A percentile compares a stretch with the other conserved stretches of the same genome.
Conservation (phyloP, 2,113 vertebrate species). For the Tricholaema leucomelas region DNA sequence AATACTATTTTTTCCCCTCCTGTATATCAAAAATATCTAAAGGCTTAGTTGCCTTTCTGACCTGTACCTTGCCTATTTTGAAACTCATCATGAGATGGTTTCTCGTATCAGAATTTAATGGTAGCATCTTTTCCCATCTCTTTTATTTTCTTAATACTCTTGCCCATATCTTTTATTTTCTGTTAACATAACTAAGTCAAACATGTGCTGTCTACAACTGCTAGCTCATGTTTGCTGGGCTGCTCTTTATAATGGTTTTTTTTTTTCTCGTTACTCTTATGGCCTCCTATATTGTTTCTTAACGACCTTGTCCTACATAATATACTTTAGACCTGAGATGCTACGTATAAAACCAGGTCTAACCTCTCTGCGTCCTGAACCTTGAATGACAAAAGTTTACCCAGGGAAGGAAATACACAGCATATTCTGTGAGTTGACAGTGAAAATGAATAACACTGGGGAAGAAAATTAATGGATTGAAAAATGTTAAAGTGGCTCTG, state of each 20-base stretch:
- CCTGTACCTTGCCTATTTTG: not conserved
- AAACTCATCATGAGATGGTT: not conserved
- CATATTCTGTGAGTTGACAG: not conserved
- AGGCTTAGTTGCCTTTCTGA: not conserved
- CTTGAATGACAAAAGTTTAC: not conserved
- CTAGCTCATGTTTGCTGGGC: not conserved
- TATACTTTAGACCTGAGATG: not conserved
- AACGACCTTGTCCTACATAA: not conserved
- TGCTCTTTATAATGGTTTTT: not conserved
- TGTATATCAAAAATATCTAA: not conserved
- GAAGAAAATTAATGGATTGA: constrained; percentile 11
- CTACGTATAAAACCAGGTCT: not conserved
- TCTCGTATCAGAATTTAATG: not conserved
- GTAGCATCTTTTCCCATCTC: not conserved
- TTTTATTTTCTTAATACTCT: not conserved
- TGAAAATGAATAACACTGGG: not conserved
- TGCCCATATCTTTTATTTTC: not conserved
- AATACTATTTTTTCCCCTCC: not conserved
- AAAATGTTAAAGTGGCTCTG: not conserved
- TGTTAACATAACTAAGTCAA: not conserved
- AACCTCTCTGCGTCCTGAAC: not conserved
- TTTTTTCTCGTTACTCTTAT: not conserved
- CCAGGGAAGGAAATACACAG: not conserved
- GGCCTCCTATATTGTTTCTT: not conserved
- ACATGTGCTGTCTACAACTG: not conserved